Evolutionary conservation across 2,888 invertebrate genomes (phyloP), one percentile per base, ranked within the genome.

Genomic region (Chrysina gloriosa): DNA sequence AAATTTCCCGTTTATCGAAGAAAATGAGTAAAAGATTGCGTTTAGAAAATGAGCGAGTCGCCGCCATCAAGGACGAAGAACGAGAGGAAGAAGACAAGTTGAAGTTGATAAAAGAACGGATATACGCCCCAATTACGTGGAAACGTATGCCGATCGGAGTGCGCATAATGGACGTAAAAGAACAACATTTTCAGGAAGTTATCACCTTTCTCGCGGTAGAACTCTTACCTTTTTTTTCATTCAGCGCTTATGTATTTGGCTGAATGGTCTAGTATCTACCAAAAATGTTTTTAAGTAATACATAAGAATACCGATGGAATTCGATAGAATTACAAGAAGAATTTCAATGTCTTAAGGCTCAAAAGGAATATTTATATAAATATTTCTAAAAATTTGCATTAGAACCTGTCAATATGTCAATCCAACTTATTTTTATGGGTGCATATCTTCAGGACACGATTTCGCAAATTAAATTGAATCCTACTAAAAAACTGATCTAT

Each of bases 1-100:
- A 11, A 50, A 50, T 27, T 31, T 31, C 3, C 14, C 34, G 54
- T 61, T n/a, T 3, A 14, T 1, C 27, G 4, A 2, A 25, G 11
- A 56, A 42, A 61, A 82, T 82, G 82, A 82, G 82, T 74, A 73
- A 78, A 64, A 71, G 79, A 65, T 73, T 78, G 48, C 76, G 82
- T 27, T 61, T 75, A 16, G 82, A 82, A 69, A 76, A 78, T 21
- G 76, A 79, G 61, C 77, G 74, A 54, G 71, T 73, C 0, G 73
- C 73, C 19, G 77, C 77, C 29, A 71, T 79, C 3, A 77, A 77
- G 63, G 75, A 77, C 25, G 82, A 82, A 36, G 73, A 78, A 2
- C 75, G 78, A 65, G 79, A 80, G 19, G 80, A 80, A 68, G 77
- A 79, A 42, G 79, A 80, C 39, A 78, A 78, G 68, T 39, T 79